Evolutionary conservation across 2,113 vertebrate species (phyloP).

Genomic region (Pelmatolapia mariae): DNA sequence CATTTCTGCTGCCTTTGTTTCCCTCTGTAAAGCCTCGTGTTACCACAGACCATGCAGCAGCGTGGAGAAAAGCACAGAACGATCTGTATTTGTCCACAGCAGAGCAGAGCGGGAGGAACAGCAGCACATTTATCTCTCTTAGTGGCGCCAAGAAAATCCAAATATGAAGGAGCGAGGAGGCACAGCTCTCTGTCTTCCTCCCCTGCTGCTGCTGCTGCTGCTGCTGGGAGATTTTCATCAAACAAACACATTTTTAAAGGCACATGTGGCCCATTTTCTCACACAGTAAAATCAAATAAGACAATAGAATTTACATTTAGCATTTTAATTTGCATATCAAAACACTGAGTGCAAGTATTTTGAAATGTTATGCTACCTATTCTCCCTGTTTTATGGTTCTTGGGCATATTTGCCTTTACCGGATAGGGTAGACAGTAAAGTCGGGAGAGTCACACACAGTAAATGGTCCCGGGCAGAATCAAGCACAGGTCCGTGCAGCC

Average conservation of each 20-base stretch:
- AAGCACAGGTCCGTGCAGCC: neutral
- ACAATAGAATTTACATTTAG: neutral
- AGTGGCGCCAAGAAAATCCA: constrained; percentile 20
- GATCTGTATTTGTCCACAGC: neutral
- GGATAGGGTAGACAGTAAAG: neutral
- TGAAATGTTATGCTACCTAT: neutral
- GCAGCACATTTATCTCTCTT: constrained; percentile 54
- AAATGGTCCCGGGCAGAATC: neutral
- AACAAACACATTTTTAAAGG: neutral
- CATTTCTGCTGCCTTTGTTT: neutral
- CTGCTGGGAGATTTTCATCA: neutral
- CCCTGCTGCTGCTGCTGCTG: neutral
- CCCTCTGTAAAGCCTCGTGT: neutral
- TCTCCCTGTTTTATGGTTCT: neutral
- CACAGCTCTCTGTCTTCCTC: neutral
- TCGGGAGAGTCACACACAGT: neutral
- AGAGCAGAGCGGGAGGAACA: neutral
- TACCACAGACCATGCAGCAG: neutral
- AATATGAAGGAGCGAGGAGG: constrained; percentile 23
- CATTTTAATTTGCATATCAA: neutral
- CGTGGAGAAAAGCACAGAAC: neutral
- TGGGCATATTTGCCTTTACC: neutral
- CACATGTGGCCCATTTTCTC: neutral
- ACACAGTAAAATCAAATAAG: neutral
- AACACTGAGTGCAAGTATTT: neutral